Evolutionary conservation across 2,113 vertebrate species (phyloP), one percentile per base, ranked within the genome.

Genomic region (Gymnarchus niloticus): DNA sequence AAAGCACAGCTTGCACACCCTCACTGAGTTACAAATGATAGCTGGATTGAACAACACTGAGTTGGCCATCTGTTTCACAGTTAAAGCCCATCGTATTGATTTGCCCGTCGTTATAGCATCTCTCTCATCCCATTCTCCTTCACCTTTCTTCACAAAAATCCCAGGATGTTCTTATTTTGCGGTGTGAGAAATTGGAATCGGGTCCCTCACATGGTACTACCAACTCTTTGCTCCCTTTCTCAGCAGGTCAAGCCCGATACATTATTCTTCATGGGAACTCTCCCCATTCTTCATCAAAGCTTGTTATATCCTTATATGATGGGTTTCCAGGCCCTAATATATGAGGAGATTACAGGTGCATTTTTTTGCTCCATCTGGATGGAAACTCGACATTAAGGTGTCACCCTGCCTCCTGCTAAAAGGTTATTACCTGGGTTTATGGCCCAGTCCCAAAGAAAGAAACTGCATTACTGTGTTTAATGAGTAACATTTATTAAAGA

Each of bases 241-340:
- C 83, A 89, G 87, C 88, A 87, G 90, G 91, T 91, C 91, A 91
- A 88, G 87, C 83, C 90, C 90, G 90, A 91, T 91, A 88, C 88
- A 88, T 90, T 91, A 90, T 91, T 90, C 89, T 88, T 86, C 85
- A 84, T 88, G 87, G 88, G 87, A 89, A 81, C 52, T 88, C 87
- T 90, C 84, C 83, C 87, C 85, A 84, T 87, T 89, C 86, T 89
- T 91, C 88, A 91, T 90, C 88, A 88, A 88, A 77, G 44, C 90
- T 88, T 91, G 89, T 91, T 90, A 91, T 89, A 91, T 87, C 89
- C 91, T 88, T 87, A 90, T 91, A 91, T 91, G 91, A 91, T 91
- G 90, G 91, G 86, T 90, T 91, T 82, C 91, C 85, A 81, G 84
- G 57, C 86, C 88, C 87, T 88, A 91, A 91, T 88, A 90, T 86